Evolutionary conservation across 2,797 vertebrate genomes (phyloP).

Genomic region (Ptychobarbus kaznakovi): DNA sequence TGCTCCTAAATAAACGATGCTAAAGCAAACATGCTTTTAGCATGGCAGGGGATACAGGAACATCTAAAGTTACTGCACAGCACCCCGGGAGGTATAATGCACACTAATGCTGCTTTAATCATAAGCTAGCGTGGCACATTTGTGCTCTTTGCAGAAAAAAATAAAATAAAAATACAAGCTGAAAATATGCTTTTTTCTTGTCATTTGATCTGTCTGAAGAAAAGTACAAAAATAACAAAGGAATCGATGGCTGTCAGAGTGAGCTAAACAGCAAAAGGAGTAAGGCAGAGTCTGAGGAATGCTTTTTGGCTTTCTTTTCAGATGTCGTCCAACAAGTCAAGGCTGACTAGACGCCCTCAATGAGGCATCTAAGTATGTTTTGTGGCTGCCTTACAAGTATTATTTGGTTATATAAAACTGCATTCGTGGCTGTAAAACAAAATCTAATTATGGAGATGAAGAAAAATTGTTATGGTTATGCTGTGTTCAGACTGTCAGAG

Average conservation of each 20-base stretch:
- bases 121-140: constrained; percentile 7
- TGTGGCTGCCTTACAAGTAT: not conserved
- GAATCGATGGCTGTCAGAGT: constrained; percentile 16
- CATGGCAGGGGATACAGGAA: not conserved
- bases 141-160: not conserved
- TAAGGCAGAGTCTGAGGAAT: not conserved
- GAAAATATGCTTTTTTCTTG: not conserved
- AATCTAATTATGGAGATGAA: constrained; percentile 11
- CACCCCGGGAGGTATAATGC: constrained; percentile 9
- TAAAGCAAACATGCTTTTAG: constrained; percentile 25
- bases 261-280: not conserved
- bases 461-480: not conserved
- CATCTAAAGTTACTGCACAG: not conserved
- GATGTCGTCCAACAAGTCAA: constrained; percentile 12
- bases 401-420: constrained; percentile 20
- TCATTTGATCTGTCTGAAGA: constrained; percentile 17
- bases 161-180: not conserved
- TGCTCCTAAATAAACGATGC: constrained; percentile 5
- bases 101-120: constrained; percentile 32
- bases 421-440: not conserved
- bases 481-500: not conserved
- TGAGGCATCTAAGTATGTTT: constrained; percentile 15
- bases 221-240: constrained; percentile 48
- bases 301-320: not conserved
- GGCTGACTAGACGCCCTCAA: constrained; percentile 7